Evolutionary conservation across 2,888 invertebrate species (phyloP).

Genomic region (Homarus gammarus): DNA sequence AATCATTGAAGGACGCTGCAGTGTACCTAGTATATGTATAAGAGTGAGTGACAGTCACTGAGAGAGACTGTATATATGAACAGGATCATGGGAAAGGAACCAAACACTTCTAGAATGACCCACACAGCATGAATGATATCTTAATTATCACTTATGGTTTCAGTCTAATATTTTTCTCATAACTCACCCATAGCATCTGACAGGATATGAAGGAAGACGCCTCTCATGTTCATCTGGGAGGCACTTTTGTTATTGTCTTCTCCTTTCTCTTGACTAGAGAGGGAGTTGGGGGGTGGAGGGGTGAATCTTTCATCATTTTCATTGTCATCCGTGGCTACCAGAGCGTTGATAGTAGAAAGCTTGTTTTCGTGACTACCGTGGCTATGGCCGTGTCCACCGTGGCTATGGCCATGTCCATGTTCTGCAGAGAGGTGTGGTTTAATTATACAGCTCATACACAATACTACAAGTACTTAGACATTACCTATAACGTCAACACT

Average conservation of each 20-base stretch:
- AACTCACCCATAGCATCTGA: constrained; percentile 91
- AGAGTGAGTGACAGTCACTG: not conserved
- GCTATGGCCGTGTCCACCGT: constrained; percentile 80
- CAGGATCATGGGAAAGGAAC: too few species aligned
- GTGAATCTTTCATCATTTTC: constrained; percentile 85
- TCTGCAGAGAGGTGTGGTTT: constrained; percentile 83
- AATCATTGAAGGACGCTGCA: too few species aligned
- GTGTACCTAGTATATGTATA: too few species aligned
- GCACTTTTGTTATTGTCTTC: constrained; percentile 78
- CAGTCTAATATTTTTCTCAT: too few species aligned
- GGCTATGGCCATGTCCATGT: constrained; percentile 82
- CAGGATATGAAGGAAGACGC: constrained; percentile 98
- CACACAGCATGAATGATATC: too few species aligned
- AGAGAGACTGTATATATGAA: too few species aligned
- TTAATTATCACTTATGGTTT: too few species aligned
- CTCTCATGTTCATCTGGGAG: constrained; percentile 98
- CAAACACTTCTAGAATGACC: too few species aligned
- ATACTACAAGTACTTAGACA: too few species aligned
- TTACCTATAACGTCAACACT: too few species aligned
- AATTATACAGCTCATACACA: not conserved
- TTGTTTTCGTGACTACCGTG: constrained; percentile 67
- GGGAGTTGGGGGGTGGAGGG: constrained; percentile 78
- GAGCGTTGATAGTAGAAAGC: constrained; percentile 74
- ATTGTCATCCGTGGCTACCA: constrained; percentile 82
- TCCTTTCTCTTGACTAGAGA: constrained; percentile 14